Base-by-base conservation (phyloP, 2,113 vertebrate genomes). In the Todiramphus saurophagus region DNA sequence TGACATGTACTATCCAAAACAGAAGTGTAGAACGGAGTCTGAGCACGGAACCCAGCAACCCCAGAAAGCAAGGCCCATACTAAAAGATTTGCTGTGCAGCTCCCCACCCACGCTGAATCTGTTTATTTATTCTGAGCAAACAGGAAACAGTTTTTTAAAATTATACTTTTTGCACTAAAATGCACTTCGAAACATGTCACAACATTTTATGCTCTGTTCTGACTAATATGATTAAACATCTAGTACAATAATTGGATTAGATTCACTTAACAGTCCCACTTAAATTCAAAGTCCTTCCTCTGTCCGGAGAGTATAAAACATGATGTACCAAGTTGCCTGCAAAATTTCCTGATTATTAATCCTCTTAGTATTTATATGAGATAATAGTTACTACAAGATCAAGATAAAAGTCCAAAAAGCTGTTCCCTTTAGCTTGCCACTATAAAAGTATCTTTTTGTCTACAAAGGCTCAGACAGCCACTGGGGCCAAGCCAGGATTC, bases 401-500 rank as follows among this genome's bases (percentile, higher is more conserved):
- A 89, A 97, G 90, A 96, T 92, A 87, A 91, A 96, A 94, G 62
- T 93, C 64, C 72, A 97, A 91, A 97, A 96, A 97, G 97, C 96
- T 97, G 98, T 93, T 88, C 79, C 68, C 62, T 96, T 97, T 93
- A 10, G 9, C 89, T 96, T 95, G 69, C 90, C 27, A 7, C 74
- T 90, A 69, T 93, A 77, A 91, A 97, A 96, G 75, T 95, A 96
- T 97, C 93, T 94, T 91, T 97, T 74, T 95, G 95, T 97, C 96
- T 97, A 62, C 98, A 98, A 98, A 98, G 98, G 96, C 96, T 97
- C 91, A 97, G 96, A 96, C 97, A 98, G 96, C 67, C 93, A 97
- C 98, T 98, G 98, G 98, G 98, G 98, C 97, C 95, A 97, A 97
- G 98, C 99, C 99, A 99, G 98, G 94, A 98, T 98, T 98, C 98